These are phyloP conservation scores for Heptranchias perlo DNA, from an alignment of 2,113 vertebrate genomes.

Conservation along the genomic window DNA sequence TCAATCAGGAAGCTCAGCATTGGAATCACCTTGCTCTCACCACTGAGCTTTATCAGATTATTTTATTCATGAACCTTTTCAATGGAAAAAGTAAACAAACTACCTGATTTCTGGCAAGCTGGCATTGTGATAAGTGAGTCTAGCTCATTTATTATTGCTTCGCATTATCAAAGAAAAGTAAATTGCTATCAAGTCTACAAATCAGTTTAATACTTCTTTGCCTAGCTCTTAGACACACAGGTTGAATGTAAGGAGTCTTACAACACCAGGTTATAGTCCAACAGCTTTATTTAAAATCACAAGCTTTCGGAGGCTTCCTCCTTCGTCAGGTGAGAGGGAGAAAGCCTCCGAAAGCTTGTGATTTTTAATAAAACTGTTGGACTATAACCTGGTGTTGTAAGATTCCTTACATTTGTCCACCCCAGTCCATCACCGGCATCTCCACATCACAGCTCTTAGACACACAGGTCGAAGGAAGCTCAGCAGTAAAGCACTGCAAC, in stretches of 20 bases:
- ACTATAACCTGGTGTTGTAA: too few relatives aligned
- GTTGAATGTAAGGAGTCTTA: too few relatives aligned
- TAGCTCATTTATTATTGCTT: background rate
- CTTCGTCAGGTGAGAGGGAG: too few relatives aligned
- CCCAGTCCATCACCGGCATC: too few relatives aligned
- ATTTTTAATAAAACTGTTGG: too few relatives aligned
- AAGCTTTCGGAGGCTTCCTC: too few relatives aligned
- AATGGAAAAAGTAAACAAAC: background rate
- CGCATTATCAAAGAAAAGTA: background rate
- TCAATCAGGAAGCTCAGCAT: background rate
- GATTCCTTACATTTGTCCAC: too few relatives aligned
- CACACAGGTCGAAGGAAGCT: background rate
- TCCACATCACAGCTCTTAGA: too few relatives aligned
- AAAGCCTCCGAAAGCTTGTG: too few relatives aligned
- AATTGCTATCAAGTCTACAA: background rate
- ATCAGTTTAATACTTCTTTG: background rate
- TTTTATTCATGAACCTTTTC: conserved; percentile 24
- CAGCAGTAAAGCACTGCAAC: background rate
- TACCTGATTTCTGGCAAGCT: background rate
- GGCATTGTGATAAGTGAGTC: background rate
- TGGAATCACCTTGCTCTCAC: background rate
- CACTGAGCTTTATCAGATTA: background rate
- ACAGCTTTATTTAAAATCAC: too few relatives aligned
- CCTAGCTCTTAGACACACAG: background rate
- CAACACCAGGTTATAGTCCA: too few relatives aligned